A percentile compares a stretch with the other conserved stretches of the same genome.
phyloP scores from a whole-genome alignment of 2,113 vertebrate genomes.

The Mesitornis unicolor region DNA sequence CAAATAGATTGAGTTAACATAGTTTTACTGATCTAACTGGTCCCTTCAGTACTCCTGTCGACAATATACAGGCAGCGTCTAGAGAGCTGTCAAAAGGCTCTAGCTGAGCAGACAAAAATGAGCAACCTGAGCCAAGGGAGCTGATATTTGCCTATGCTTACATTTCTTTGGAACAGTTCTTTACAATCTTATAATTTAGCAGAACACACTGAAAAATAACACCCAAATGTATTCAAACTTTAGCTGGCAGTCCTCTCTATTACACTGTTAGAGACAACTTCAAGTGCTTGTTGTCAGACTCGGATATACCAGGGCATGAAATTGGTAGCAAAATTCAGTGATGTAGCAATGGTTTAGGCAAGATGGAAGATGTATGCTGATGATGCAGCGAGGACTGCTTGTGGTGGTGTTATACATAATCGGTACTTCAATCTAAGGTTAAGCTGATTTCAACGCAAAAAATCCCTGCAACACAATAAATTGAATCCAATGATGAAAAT shows the following conservation, averaged over 20 bases:
- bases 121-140: not conserved
- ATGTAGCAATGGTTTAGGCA: not conserved
- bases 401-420: not conserved
- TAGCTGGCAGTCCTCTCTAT: not conserved
- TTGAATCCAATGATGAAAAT: not conserved
- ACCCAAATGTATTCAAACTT: not conserved
- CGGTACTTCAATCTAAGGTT: not conserved
- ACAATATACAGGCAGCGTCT: not conserved
- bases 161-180: not conserved
- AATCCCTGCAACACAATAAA: not conserved
- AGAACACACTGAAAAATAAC: not conserved
- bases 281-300: not conserved
- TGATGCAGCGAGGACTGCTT: rapidly evolving
- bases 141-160: not conserved
- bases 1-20: not conserved
- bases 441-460: not conserved
- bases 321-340: not conserved
- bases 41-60: not conserved
- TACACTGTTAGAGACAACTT: rapidly evolving
- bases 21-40: not conserved
- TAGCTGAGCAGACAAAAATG: not conserved
- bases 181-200: not conserved
- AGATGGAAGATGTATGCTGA: rapidly evolving
- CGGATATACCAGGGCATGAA: not conserved
- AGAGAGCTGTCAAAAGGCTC: not conserved